These are phyloP conservation scores for Palythoa grandiflora DNA, from an alignment of 92 coral and sea anemone species.

Conservation along the genomic window DNA sequence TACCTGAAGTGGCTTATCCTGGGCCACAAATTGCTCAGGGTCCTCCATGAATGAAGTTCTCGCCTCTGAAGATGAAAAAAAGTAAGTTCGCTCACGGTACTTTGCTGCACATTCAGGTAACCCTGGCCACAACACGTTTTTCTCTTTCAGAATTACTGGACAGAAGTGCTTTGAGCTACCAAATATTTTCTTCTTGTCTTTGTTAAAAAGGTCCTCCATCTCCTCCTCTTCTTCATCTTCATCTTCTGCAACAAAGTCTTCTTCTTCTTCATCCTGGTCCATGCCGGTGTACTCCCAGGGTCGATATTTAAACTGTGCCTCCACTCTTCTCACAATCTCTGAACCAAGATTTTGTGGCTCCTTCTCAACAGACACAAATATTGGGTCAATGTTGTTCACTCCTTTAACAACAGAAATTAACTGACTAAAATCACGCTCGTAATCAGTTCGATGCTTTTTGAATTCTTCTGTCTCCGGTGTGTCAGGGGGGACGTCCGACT, in stretches of 20 bases:
- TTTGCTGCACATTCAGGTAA: constrained; percentile 89
- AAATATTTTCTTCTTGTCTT: constrained; percentile 86
- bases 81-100: constrained; percentile 91
- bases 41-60: constrained; percentile 76
- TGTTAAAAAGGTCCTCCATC: constrained; percentile 76
- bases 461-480: constrained; percentile 83
- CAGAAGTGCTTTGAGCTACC: constrained; percentile 95
- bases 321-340: constrained; percentile 78
- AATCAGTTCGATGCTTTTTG: constrained; percentile 69
- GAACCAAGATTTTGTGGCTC: constrained; percentile 56
- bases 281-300: constrained; percentile 99
- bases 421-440: constrained; percentile 86
- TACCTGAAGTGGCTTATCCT: constrained; percentile 86
- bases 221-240: constrained; percentile 92
- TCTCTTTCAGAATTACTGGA: constrained; percentile 94
- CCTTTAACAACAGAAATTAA: constrained; percentile 90
- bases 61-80: constrained; percentile 86
- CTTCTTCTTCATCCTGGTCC: constrained; percentile 99
- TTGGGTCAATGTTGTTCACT: constrained; percentile 81
- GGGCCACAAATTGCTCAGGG: constrained; percentile 79
- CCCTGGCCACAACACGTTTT: constrained; percentile 91
- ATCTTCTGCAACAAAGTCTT: constrained; percentile 93
- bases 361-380: constrained; percentile 75
- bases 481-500: constrained; percentile 77
- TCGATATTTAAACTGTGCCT: constrained; percentile 90